Base-by-base conservation (phyloP, 2,888 invertebrate species). In the Tenthredo distinguenda region DNA sequence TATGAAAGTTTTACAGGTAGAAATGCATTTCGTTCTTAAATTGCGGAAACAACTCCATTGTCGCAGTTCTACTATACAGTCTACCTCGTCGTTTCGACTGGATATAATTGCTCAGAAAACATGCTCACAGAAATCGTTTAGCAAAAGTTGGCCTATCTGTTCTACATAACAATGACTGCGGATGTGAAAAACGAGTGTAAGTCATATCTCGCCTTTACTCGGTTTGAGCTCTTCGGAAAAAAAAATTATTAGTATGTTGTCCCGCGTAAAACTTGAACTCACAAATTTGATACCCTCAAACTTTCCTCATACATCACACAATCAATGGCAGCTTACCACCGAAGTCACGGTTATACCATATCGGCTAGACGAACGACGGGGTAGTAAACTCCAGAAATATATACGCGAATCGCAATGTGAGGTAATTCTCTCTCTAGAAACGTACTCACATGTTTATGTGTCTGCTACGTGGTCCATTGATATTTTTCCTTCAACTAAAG, bases 181-280 rank as follows among this genome's bases (percentile, higher is more conserved):
- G n/a, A 18, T 50, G 50, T n/a, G 7, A 55, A 47, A 47, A 47
- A 47, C 50, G 50, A 50, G 50, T n/a, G 6, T n/a, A n/a, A 55
- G 55, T n/a, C n/a, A 55, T 55, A 62, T 62, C 12, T 26, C 1
- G 26, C 12, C 21, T 18, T 9, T 40, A n/a, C 37, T 72, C 3
- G 18, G 18, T n/a, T 40, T n/a, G 9, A 40, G 1, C 10, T n/a
- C 21, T 1, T 40, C 10, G 37, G n/a, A 18, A 7, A 43, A 47
- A 76, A 1, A 76, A 76, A 21, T 47, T n/a, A n/a, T 74, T 21
- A 40, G 72, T 50, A 50, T 77, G 50, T 77, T 77, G n/a, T 77
- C 18, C 9, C 3, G n/a, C 79, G 79, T n/a, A 18, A 58, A 47
- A 76, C 18, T 76, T 26, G 26, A 76, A 37, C 76, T 12, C 10